Evolutionary conservation across 2,888 invertebrate genomes (phyloP), one percentile per base, ranked within the genome.

Genomic region (Camptogramma bilineatum): DNA sequence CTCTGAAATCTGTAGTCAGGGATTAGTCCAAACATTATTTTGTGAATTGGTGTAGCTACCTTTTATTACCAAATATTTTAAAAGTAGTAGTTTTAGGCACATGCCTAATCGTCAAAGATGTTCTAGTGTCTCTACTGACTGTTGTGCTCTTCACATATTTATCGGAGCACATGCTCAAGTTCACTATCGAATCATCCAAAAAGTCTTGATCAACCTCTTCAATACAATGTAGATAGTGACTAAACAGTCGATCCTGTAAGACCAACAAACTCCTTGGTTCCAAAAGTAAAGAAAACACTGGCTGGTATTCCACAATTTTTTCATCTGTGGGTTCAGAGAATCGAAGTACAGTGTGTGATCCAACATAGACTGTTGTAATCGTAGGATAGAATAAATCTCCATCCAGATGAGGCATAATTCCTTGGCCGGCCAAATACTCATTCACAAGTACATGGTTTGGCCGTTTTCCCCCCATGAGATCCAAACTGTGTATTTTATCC

Each of bases 381-480:
- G 96, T 96, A 0, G 99, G 99, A 85, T 96, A 96, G 86, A 99
- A 99, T 16, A 99, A 90, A 0, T 98, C 97, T 0, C 99, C 99
- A 91, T 99, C 99, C 21, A 97, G 95, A 91, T 99, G 99, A 1
- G 99, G 97, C 97, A 99, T 97, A 67, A 99, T 99, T 13, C 99
- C 99, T 90, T 99, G 98, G 0, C 98, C 97, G 0, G 98, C 94
- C 67, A 95, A 85, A 90, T 99, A 99, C 87, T 99, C 99, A 93
- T 99, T 99, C 0, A 99, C 95, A 39, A 99, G 91, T 0, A 99
- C 96, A 93, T 99, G 99, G 87, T 99, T 99, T 0, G 99, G 97
- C 65, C 93, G 94, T 69, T 95, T 95, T 2, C 94, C 94, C 51
- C 94, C 95, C 93, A 98, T 97, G 42, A 96, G 78, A 73, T 95